A percentile compares a stretch with the other conserved stretches of the same genome.
Evolutionary conservation across 2,797 vertebrate species (phyloP).

Genomic region (Diglossa cyanea): DNA sequence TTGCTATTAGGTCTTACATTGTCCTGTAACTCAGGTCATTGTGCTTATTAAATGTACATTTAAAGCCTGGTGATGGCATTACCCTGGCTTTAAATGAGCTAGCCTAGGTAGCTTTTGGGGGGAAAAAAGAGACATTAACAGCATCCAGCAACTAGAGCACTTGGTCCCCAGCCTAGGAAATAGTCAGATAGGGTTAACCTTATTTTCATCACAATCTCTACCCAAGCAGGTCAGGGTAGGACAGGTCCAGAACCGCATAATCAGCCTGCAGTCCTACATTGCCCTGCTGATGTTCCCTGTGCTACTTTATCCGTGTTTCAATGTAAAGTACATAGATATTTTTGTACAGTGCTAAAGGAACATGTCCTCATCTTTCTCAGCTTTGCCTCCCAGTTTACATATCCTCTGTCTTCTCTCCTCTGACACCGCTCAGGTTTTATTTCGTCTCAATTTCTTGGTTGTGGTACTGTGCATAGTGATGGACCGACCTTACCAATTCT

Average conservation of each 20-base stretch:
- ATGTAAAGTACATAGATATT: not conserved
- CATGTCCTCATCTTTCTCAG: not conserved
- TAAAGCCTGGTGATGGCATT: not conserved
- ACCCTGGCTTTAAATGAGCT: not conserved
- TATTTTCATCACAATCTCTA: not conserved
- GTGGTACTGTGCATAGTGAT: conserved; percentile 95
- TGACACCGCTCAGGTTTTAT: conserved; percentile 84
- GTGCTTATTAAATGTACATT: fast-evolving
- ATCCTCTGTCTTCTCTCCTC: not conserved
- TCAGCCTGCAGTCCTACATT: not conserved
- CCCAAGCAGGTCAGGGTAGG: not conserved
- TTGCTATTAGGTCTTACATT: not conserved
- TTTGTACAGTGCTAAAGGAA: not conserved
- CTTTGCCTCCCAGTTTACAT: not conserved
- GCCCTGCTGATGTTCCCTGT: not conserved
- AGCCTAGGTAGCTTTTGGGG: not conserved
- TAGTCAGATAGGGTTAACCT: not conserved
- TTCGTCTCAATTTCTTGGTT: conserved; percentile 97
- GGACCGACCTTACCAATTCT: conserved; percentile 97
- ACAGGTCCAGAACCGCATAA: not conserved
- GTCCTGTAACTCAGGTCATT: not conserved
- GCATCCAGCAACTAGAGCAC: not conserved
- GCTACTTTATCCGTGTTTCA: fast-evolving
- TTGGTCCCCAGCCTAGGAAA: not conserved
- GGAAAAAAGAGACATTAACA: not conserved